Percentiles rank a stretch among this genome's conserved stretches.
Evolutionary conservation across 2,888 invertebrate genomes (phyloP).

Genomic region (Eudasyphora cyanicolor): DNA sequence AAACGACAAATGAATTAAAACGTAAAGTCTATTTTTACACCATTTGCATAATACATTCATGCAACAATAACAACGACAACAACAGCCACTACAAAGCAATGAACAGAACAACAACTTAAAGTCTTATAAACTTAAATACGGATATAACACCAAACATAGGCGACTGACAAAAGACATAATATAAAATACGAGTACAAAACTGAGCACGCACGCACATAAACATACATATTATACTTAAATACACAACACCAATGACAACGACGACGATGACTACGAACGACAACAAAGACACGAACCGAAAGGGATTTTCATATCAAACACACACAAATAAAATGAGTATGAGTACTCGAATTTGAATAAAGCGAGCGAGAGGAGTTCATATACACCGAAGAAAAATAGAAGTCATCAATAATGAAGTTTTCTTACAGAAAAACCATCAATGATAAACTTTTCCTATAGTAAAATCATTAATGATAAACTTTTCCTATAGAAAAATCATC

Average conservation of each 20-base stretch:
- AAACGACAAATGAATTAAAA: background rate
- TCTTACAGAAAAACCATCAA: too few species aligned
- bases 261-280: background rate
- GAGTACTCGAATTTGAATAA: background rate
- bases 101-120: constrained; percentile 32
- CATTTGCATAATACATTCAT: constrained; percentile 56
- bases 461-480: too few species aligned
- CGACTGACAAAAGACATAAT: constrained; percentile 14
- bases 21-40: constrained; percentile 37
- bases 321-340: background rate
- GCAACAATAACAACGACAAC: constrained; percentile 38
- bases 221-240: background rate
- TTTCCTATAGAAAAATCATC: too few species aligned
- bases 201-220: background rate
- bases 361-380: too few species aligned
- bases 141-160: constrained; percentile 51
- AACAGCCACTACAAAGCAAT: too few species aligned
- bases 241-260: background rate
- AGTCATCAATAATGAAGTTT: too few species aligned
- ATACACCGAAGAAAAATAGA: background rate
- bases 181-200: constrained; percentile 1
- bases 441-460: too few species aligned
- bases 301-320: background rate
- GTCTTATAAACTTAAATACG: constrained; percentile 47
- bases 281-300: background rate